Conservation (phyloP, 2,888 invertebrate species). For the Dugesia japonica region DNA sequence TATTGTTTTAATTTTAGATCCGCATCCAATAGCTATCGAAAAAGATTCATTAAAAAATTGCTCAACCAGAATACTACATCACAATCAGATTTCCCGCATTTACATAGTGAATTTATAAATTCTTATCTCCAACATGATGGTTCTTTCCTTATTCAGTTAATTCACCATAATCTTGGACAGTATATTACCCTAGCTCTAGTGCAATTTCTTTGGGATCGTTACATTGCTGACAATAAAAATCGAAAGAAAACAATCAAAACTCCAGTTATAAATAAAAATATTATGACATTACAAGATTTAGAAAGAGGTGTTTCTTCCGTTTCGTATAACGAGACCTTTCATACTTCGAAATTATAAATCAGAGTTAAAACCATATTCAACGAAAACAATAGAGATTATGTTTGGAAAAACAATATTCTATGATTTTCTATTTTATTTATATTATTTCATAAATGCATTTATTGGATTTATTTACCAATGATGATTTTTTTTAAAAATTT, state of each 20-base stretch:
- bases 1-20: neutral
- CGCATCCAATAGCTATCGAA: neutral
- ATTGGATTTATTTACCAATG: too few relatives aligned
- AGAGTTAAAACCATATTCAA: too few relatives aligned
- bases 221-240: neutral
- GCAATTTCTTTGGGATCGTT: neutral
- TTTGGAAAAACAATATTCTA: too few relatives aligned
- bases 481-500: too few relatives aligned
- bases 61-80: neutral
- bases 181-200: neutral
- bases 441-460: too few relatives aligned
- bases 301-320: neutral
- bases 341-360: neutral
- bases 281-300: neutral
- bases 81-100: neutral
- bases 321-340: neutral
- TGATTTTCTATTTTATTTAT: too few relatives aligned
- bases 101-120: neutral
- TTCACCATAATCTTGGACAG: neutral
- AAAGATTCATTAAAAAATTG: neutral
- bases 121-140: neutral
- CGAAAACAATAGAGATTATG: too few relatives aligned
- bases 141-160: neutral
- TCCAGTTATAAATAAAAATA: neutral
- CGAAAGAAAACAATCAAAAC: neutral